A percentile compares a stretch with the other conserved stretches of the same genome.
These are phyloP conservation scores for Muraenolepis orangiensis DNA, from an alignment of 2,797 vertebrate genomes.

Conservation along the genomic window DNA sequence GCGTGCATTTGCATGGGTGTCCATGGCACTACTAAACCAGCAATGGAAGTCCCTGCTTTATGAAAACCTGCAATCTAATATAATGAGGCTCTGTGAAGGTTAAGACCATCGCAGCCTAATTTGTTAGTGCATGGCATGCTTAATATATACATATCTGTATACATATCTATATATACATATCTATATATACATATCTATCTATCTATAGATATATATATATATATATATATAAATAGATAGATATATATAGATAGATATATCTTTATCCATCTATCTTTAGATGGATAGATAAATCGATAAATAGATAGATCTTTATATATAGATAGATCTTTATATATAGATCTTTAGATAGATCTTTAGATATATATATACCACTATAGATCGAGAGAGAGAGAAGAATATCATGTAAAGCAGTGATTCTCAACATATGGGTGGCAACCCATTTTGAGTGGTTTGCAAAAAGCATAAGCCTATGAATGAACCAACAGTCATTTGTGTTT, in stretches of 20 bases:
- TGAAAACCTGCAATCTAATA: conserved; percentile 79
- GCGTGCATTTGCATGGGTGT: conserved; percentile 31
- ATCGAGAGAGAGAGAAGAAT: neutral
- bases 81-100: conserved; percentile 78
- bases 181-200: conserved; percentile 8
- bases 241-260: neutral
- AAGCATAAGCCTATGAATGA: too few relatives aligned
- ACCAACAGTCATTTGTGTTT: too few relatives aligned
- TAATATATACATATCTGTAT: conserved; percentile 1
- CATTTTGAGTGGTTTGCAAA: too few relatives aligned
- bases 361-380: conserved; percentile 1
- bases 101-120: conserved; percentile 77
- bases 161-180: neutral
- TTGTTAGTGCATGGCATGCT: conserved; percentile 66
- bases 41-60: conserved; percentile 72
- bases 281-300: conserved; percentile 4
- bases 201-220: conserved; percentile 5
- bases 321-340: conserved; percentile 5
- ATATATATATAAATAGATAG: conserved; percentile 3
- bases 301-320: neutral
- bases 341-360: conserved; percentile 8
- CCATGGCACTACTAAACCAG: conserved; percentile 69
- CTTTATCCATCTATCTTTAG: conserved; percentile 5
- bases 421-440: too few relatives aligned
- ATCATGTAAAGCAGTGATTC: too few relatives aligned